Conservation (phyloP, 2,888 invertebrate species). For the Malachius bipustulatus region DNA sequence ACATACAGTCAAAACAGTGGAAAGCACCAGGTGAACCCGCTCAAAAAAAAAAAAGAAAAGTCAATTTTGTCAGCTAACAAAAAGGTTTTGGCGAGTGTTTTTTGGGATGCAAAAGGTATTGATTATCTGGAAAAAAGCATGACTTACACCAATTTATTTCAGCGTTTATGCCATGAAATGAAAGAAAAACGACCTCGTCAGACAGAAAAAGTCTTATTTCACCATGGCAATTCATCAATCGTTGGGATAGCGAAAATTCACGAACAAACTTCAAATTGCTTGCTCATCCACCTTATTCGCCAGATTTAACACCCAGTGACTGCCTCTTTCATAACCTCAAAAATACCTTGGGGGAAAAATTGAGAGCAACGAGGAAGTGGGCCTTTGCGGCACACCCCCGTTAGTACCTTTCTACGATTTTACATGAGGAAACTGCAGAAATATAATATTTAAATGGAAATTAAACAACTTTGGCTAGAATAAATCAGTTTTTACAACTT, state of each 20-base stretch:
- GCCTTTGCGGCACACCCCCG: too few relatives aligned
- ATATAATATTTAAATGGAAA: too few relatives aligned
- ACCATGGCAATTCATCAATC: not conserved
- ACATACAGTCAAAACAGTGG: constrained; percentile 22
- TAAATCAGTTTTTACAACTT: too few relatives aligned
- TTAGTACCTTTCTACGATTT: too few relatives aligned
- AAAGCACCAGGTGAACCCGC: constrained; percentile 10
- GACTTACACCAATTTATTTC: not conserved
- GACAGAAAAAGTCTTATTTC: not conserved
- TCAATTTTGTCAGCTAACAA: constrained; percentile 3
- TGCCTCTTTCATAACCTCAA: not conserved
- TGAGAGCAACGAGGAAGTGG: not conserved
- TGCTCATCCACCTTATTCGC: not conserved
- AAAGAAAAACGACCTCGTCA: constrained; percentile 2
- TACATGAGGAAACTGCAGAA: too few relatives aligned
- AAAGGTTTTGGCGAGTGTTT: constrained; percentile 1
- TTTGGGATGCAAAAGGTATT: constrained; percentile 1
- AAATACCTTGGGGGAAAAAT: not conserved
- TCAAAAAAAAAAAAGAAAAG: constrained; percentile 9
- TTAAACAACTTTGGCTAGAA: too few relatives aligned
- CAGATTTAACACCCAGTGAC: constrained; percentile 1
- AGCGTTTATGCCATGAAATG: not conserved
- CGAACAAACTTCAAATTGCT: not conserved
- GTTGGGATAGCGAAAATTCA: not conserved
- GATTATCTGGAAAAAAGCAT: not conserved